phyloP scores from a whole-genome alignment of 1,140 invertebrate species.

The Oryzaephilus surinamensis region DNA sequence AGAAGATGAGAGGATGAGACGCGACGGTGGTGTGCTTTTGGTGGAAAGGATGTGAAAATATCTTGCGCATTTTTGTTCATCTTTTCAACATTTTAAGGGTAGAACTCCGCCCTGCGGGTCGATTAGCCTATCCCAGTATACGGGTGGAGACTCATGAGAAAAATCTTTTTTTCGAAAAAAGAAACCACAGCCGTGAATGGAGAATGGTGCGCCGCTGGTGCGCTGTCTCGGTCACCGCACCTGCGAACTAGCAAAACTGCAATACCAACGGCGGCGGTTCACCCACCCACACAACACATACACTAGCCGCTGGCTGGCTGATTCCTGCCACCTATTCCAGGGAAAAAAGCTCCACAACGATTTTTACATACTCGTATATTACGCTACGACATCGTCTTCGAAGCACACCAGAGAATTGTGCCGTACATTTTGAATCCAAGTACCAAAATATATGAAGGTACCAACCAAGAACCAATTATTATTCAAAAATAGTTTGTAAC shows the following conservation, averaged over 20 bases:
- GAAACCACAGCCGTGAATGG: constrained; percentile 33
- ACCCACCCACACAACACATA: constrained; percentile 33
- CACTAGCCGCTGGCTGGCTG: constrained; percentile 20
- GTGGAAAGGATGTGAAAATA: too few species aligned
- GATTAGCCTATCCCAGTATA: constrained; percentile 33
- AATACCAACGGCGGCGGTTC: constrained; percentile 31
- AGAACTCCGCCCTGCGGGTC: constrained; percentile 29
- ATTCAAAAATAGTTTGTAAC: too few species aligned
- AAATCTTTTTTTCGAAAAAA: constrained; percentile 36
- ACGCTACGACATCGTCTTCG: too few species aligned
- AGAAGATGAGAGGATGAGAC: too few species aligned
- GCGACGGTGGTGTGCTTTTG: too few species aligned
- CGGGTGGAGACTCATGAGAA: constrained; percentile 37
- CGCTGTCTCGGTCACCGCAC: constrained; percentile 44
- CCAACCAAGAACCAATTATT: too few species aligned
- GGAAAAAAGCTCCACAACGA: background rate
- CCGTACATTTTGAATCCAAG: too few species aligned
- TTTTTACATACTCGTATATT: too few species aligned
- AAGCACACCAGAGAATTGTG: too few species aligned
- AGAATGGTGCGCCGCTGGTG: constrained; percentile 35
- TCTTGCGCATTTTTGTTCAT: too few species aligned
- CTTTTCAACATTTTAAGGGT: constrained; percentile 6
- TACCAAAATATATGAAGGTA: too few species aligned
- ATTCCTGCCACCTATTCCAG: constrained; percentile 1
- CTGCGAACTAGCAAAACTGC: constrained; percentile 32